Conservation (phyloP, 2,113 vertebrate species). For the Caracal caracal region DNA sequence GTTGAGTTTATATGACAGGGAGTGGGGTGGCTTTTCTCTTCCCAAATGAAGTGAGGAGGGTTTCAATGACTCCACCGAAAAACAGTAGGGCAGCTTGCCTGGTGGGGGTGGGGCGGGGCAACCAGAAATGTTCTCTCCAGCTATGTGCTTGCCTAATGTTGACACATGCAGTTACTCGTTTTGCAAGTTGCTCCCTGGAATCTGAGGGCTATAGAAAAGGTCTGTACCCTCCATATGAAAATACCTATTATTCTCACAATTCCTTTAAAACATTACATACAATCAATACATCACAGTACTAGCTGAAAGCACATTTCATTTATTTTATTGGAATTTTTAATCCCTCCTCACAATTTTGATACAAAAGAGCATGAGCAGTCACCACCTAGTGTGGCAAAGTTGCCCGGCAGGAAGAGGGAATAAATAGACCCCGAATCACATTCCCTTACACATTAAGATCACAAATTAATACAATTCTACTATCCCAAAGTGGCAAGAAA, state of each 20-base stretch:
- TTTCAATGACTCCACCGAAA: neutral
- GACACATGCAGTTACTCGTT: neutral
- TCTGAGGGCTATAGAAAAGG: neutral
- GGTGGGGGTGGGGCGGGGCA: accelerated
- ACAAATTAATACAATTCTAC: neutral
- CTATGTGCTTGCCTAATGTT: too few relatives aligned
- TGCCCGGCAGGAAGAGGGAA: neutral
- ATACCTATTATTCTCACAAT: neutral
- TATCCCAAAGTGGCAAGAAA: neutral
- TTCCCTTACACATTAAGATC: neutral
- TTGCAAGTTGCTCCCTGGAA: neutral
- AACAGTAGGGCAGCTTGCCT: accelerated
- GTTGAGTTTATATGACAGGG: neutral
- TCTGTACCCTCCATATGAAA: neutral
- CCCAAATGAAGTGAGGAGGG: neutral
- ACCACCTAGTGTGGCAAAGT: accelerated
- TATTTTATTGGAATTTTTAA: neutral
- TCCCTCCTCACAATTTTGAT: neutral
- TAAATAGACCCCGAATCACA: neutral
- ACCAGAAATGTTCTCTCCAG: neutral
- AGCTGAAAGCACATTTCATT: neutral
- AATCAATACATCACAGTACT: neutral
- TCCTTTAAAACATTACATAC: neutral
- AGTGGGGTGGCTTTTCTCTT: neutral
- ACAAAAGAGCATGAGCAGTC: neutral